Percentiles rank a stretch among this genome's conserved stretches.
Conservation (phyloP, 2,797 vertebrate species). For the Spheniscus humboldti region DNA sequence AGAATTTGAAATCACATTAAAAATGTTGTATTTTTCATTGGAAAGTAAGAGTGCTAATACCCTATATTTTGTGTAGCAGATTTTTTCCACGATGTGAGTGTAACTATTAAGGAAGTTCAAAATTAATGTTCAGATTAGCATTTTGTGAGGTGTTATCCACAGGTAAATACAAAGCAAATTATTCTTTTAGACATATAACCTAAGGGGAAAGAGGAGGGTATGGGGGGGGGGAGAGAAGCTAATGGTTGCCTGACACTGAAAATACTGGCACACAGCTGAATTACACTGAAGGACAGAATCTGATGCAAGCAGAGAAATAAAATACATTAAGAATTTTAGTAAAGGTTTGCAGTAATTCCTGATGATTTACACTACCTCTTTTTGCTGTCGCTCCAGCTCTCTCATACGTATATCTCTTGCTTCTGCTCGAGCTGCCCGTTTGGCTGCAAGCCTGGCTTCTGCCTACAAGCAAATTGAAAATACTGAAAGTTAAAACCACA, state of each 20-base stretch:
- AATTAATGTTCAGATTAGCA: background rate
- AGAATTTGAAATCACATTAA: background rate
- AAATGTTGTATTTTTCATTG: background rate
- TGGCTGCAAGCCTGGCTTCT: constrained; percentile 95
- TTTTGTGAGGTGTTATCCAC: background rate
- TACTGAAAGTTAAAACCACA: background rate
- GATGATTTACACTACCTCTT: constrained; percentile 82
- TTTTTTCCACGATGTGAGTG: background rate
- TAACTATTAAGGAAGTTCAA: background rate
- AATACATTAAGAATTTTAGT: background rate
- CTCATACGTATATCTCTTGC: constrained; percentile 97
- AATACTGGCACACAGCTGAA: background rate
- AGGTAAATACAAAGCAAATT: background rate
- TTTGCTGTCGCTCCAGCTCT: constrained; percentile 95
- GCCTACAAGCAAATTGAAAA: constrained; percentile 77
- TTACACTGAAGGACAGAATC: background rate
- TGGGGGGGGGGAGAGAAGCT: background rate
- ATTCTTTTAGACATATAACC: background rate
- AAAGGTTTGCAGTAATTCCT: background rate
- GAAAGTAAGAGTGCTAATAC: background rate
- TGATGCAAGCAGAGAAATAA: background rate
- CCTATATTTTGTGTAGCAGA: background rate
- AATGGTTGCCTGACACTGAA: background rate
- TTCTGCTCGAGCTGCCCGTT: constrained; percentile 94
- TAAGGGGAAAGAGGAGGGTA: background rate